Percentiles rank a stretch among this genome's conserved stretches.
Conservation (phyloP, 2,797 vertebrate species). For the Yasuhikotakia modesta region DNA sequence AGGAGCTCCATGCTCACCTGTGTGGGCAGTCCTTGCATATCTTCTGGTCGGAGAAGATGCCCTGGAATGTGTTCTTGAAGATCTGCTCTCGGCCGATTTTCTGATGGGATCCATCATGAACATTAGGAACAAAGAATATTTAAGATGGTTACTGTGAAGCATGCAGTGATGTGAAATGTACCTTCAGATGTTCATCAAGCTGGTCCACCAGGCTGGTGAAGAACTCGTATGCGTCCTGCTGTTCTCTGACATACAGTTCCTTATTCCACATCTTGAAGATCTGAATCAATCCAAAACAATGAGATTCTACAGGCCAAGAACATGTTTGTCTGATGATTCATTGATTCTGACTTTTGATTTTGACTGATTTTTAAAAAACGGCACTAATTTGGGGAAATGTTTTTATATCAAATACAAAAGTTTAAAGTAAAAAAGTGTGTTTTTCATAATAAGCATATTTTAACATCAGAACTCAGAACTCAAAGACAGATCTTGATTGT, state of each 20-base stretch:
- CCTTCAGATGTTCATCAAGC: constrained; percentile 98
- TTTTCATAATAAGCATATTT: too few species aligned
- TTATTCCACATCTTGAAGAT: constrained; percentile 99
- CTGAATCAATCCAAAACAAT: constrained; percentile 67
- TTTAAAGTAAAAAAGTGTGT: too few species aligned
- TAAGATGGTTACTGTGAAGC: background rate
- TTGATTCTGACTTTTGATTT: too few species aligned
- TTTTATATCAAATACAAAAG: too few species aligned
- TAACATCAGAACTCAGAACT: background rate
- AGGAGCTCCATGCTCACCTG: constrained; percentile 75
- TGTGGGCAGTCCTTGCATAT: constrained; percentile 99
- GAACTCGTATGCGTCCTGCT: constrained; percentile 98
- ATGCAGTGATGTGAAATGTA: constrained; percentile 62
- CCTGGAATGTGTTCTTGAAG: constrained; percentile 99
- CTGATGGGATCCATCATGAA: constrained; percentile 67
- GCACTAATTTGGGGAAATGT: too few species aligned
- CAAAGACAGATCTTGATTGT: background rate
- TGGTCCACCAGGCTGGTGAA: constrained; percentile 99
- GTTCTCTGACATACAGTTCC: constrained; percentile 94
- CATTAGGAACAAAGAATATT: background rate
- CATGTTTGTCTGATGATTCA: background rate
- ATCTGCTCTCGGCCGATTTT: constrained; percentile 98
- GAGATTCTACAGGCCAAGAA: background rate
- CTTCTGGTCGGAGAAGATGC: constrained; percentile 98
- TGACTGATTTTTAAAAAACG: too few species aligned